Evolutionary conservation across 2,888 invertebrate genomes (phyloP), one percentile per base, ranked within the genome.

Genomic region (Drosophila nigritarsus): DNA sequence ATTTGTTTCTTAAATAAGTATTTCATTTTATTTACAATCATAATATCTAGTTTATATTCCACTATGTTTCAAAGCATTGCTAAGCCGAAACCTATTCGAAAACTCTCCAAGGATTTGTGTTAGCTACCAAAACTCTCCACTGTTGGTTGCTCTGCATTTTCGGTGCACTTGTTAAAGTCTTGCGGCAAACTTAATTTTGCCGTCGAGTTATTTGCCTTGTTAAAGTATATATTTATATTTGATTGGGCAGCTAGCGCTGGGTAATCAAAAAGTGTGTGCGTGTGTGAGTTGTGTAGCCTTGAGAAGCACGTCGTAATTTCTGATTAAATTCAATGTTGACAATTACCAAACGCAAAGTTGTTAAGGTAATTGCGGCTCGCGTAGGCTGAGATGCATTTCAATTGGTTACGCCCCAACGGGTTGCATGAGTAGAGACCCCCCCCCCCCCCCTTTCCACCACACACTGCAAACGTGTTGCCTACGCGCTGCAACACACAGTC

Each of bases 281-380:
- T 36, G 27, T 18, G 11, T n/a, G 55, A 2, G 20, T 24, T 29
- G 4, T n/a, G 38, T 30, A 27, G 65, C 36, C 9, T 29, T 48
- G 66, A 62, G 54, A 27, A 55, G 79, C 85, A 85, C 83, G 71
- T 80, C 64, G 73, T 83, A 76, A 83, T 86, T 82, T 82, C 73
- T 86, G 87, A 82, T 82, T 82, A 83, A 82, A 82, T 76, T 80
- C 81, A 83, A 83, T 82, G 87, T 82, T 82, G 82, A 82, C 82
- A 82, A 82, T 82, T 71, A 83, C 73, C 54, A 69, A 75, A 56
- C 51, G 79, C 48, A 86, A 85, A 80, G 87, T 86, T 86, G 87
- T 82, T 82, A 86, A 83, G 82, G 87, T 82, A 82, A 82, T 82
- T 82, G 82, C 83, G 65, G 73, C 70, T 55, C 80, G 72, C 83